Conservation (phyloP, 2,113 vertebrate species). For the Pseudois nayaur region DNA sequence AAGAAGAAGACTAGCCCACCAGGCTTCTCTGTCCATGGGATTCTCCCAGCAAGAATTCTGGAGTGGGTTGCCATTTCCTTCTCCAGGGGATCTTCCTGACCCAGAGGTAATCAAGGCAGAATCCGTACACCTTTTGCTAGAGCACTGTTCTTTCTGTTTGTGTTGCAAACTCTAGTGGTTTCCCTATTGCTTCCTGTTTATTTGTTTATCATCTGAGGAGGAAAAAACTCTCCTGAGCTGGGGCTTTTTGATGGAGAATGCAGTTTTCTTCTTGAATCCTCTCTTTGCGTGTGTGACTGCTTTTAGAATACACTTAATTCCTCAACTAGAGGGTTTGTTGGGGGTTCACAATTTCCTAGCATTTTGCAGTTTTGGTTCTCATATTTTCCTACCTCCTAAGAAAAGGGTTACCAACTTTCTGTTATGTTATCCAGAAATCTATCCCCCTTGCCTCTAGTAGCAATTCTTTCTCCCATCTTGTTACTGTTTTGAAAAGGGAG, state of each 20-base stretch:
- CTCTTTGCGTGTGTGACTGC: neutral
- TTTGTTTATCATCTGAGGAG: neutral
- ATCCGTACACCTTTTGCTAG: neutral
- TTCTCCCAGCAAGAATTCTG: neutral
- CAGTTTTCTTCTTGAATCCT: neutral
- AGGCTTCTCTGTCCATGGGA: neutral
- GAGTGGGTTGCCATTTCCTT: neutral
- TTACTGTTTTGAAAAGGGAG: neutral
- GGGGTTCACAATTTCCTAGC: neutral
- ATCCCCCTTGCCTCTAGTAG: neutral
- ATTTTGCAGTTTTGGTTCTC: neutral
- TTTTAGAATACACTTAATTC: neutral
- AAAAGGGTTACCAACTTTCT: neutral
- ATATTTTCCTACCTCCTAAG: neutral
- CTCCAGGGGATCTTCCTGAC: neutral
- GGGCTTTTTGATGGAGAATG: neutral
- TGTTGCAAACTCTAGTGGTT: neutral
- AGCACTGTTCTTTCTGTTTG: neutral
- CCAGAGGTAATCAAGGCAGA: neutral
- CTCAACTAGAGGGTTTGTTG: neutral
- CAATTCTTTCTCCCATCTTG: neutral
- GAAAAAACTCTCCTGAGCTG: neutral
- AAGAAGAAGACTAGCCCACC: neutral
- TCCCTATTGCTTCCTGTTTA: neutral
- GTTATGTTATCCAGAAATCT: constrained; percentile 8